These are phyloP conservation scores for Drosophila tanythrix DNA, from an alignment of 2,888 invertebrate genomes.

Conservation along the genomic window DNA sequence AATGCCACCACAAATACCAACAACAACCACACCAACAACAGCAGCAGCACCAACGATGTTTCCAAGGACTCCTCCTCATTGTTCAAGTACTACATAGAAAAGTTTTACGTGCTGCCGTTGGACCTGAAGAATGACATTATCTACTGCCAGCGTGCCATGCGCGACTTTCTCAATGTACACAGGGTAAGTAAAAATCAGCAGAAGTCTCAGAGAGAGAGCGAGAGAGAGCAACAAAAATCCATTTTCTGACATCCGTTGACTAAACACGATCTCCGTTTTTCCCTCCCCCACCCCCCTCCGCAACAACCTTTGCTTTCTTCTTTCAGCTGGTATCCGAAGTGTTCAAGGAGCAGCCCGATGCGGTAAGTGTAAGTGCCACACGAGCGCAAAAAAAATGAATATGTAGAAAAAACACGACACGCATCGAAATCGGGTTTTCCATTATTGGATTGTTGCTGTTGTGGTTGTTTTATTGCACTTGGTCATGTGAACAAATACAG, in stretches of 20 bases:
- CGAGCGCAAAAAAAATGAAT: slow-evolving; percentile 1
- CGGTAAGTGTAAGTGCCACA: slow-evolving; percentile 73
- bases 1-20: slow-evolving; percentile 28
- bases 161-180: slow-evolving; percentile 83
- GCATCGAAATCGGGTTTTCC: neutral
- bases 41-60: slow-evolving; percentile 15
- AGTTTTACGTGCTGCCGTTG: slow-evolving; percentile 78
- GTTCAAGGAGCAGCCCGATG: slow-evolving; percentile 77
- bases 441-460: neutral
- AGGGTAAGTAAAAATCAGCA: slow-evolving; percentile 73
- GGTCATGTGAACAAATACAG: slow-evolving; percentile 5
- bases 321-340: slow-evolving; percentile 78
- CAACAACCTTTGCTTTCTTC: neutral
- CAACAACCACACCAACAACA: neutral
- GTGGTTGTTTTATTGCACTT: slow-evolving; percentile 26
- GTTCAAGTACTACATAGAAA: slow-evolving; percentile 76
- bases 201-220: slow-evolving; percentile 1
- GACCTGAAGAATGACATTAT: slow-evolving; percentile 83
- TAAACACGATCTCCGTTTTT: slow-evolving; percentile 24
- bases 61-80: slow-evolving; percentile 36
- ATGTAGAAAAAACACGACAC: slow-evolving; percentile 1
- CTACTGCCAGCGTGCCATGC: slow-evolving; percentile 83
- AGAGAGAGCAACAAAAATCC: slow-evolving; percentile 6
- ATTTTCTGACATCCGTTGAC: slow-evolving; percentile 36
- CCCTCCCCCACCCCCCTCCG: neutral